Conservation (phyloP, 1,140 invertebrate species). For the Halictus rubicundus region DNA sequence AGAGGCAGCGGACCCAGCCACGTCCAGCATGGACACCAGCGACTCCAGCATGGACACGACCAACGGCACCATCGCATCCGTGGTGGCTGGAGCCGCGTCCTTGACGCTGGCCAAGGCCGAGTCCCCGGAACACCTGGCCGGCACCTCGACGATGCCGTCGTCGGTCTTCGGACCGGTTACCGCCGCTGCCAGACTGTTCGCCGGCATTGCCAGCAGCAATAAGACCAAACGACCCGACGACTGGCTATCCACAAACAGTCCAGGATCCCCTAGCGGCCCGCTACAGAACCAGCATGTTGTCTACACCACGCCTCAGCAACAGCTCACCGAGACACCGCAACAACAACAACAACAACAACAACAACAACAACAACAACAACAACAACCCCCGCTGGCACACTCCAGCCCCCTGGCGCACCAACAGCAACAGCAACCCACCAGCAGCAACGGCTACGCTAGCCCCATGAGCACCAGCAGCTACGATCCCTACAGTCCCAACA, state of each 20-base stretch:
- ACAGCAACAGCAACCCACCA: slow-evolving; percentile 82
- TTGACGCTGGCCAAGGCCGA: slow-evolving; percentile 74
- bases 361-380: slow-evolving; percentile 55
- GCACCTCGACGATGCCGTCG: slow-evolving; percentile 65
- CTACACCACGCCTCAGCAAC: slow-evolving; percentile 64
- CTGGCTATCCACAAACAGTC: slow-evolving; percentile 83
- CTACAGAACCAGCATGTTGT: slow-evolving; percentile 79
- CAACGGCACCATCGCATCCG: slow-evolving; percentile 55
- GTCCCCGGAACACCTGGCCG: slow-evolving; percentile 70
- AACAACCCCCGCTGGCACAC: slow-evolving; percentile 65
- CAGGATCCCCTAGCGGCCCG: slow-evolving; percentile 81
- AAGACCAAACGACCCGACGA: slow-evolving; percentile 81
- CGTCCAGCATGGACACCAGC: slow-evolving; percentile 56
- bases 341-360: slow-evolving; percentile 47
- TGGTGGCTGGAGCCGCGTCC: slow-evolving; percentile 53
- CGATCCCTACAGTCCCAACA: slow-evolving; percentile 92
- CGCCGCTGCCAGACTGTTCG: slow-evolving; percentile 66
- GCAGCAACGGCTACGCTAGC: slow-evolving; percentile 90
- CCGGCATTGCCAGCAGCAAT: slow-evolving; percentile 69
- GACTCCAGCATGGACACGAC: slow-evolving; percentile 60
- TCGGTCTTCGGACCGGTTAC: slow-evolving; percentile 61
- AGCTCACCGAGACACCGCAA: slow-evolving; percentile 53
- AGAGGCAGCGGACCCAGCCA: slow-evolving; percentile 56
- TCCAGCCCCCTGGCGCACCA: slow-evolving; percentile 79
- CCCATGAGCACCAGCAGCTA: slow-evolving; percentile 91